phyloP scores from a whole-genome alignment of 2,113 vertebrate genomes.

The Eulemur macaco region DNA sequence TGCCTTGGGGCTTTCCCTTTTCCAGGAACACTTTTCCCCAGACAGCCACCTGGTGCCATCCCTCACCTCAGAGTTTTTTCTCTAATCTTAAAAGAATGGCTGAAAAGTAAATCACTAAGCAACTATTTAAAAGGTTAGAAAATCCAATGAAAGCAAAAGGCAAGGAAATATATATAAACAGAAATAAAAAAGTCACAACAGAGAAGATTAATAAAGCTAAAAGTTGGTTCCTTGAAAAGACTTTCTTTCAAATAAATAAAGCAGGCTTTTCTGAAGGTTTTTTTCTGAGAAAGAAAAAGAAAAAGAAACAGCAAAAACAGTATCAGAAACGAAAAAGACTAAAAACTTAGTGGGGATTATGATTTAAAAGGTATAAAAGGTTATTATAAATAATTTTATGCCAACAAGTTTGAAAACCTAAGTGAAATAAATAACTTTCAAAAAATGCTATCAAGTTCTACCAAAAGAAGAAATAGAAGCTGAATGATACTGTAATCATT shows the following conservation, averaged over 20 bases:
- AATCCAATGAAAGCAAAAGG: not conserved
- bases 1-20: not conserved
- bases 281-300: not conserved
- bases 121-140: not conserved
- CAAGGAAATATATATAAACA: not conserved
- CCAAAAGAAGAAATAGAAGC: not conserved
- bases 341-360: not conserved
- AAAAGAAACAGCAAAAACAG: not conserved
- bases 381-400: constrained; percentile 2
- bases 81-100: not conserved
- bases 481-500: not conserved
- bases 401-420: not conserved
- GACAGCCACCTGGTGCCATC: not conserved
- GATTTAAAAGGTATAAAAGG: not conserved
- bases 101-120: not conserved
- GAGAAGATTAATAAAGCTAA: constrained; percentile 2
- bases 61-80: not conserved
- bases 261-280: not conserved
- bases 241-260: not conserved
- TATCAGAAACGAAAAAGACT: not conserved
- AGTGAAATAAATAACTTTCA: not conserved
- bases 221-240: not conserved
- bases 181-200: not conserved
- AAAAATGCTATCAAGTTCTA: not conserved
- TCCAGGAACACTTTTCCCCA: not conserved